Evolutionary conservation across 2,888 invertebrate genomes (phyloP).

Genomic region (Zaprionus obscuricornis): DNA sequence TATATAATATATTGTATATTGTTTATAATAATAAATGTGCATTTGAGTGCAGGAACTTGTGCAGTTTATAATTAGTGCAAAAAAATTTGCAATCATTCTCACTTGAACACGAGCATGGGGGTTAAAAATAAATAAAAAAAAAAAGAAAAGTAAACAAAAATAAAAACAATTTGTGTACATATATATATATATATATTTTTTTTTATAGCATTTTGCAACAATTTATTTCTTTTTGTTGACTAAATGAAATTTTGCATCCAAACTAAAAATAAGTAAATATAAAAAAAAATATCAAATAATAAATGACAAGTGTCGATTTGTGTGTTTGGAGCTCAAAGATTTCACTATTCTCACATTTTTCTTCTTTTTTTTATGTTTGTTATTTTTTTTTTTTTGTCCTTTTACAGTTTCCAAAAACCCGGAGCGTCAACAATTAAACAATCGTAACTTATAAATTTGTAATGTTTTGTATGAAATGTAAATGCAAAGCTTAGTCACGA

Average conservation of each 20-base stretch:
- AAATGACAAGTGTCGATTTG: constrained; percentile 49
- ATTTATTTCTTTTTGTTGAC: constrained; percentile 71
- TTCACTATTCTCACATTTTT: constrained; percentile 53
- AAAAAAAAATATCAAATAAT: constrained; percentile 67
- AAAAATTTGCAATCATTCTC: constrained; percentile 16
- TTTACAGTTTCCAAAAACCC: constrained; percentile 58
- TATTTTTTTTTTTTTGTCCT: constrained; percentile 1
- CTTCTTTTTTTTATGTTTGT: constrained; percentile 5
- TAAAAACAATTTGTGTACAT: constrained; percentile 9
- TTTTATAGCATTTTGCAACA: constrained; percentile 61
- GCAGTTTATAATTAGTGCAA: constrained; percentile 68
- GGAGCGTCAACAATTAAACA: constrained; percentile 46
- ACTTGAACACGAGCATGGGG: constrained; percentile 45
- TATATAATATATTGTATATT: constrained; percentile 24
- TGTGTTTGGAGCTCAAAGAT: constrained; percentile 44
- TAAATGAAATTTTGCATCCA: constrained; percentile 61
- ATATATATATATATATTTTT: constrained; percentile 22
- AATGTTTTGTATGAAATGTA: constrained; percentile 52
- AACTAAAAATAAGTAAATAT: constrained; percentile 50
- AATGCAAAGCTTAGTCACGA: constrained; percentile 54
- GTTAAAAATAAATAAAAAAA: constrained; percentile 1
- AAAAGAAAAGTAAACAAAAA: constrained; percentile 20
- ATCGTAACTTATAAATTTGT: constrained; percentile 56
- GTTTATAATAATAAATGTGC: constrained; percentile 50
- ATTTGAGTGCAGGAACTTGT: constrained; percentile 68